A percentile compares a stretch with the other conserved stretches of the same genome.
Evolutionary conservation across 2,888 invertebrate species (phyloP).

Genomic region (Deilephila porcellus): DNA sequence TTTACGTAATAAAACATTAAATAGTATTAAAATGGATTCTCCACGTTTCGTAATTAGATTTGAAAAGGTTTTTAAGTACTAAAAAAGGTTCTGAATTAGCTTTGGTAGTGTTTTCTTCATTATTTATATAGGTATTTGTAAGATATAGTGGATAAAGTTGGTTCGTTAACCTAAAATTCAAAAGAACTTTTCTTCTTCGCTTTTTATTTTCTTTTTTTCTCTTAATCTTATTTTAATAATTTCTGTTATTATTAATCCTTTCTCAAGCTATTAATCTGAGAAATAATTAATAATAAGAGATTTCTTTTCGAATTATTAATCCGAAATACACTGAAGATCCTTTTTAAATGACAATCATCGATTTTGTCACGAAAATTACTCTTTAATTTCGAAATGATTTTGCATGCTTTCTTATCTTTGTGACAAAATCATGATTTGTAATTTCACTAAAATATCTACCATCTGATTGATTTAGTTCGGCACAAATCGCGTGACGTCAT

Average conservation of each 20-base stretch:
- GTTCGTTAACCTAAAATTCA: conserved; percentile 4
- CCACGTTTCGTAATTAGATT: too few relatives aligned
- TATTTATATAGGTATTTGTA: neutral
- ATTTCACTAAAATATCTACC: conserved; percentile 35
- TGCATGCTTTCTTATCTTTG: conserved; percentile 62
- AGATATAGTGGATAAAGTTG: neutral
- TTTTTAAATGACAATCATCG: conserved; percentile 51
- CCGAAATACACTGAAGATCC: neutral
- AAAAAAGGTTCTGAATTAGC: neutral
- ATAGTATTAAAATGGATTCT: too few relatives aligned
- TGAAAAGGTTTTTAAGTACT: too few relatives aligned
- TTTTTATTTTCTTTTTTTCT: neutral
- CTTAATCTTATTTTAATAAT: neutral
- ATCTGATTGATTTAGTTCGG: conserved; percentile 45
- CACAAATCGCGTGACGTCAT: conserved; percentile 47
- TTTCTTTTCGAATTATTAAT: neutral
- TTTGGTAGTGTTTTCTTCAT: conserved; percentile 8
- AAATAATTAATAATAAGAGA: neutral
- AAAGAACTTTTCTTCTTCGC: neutral
- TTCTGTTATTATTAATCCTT: neutral
- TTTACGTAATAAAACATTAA: too few relatives aligned
- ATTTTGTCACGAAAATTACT: conserved; percentile 63
- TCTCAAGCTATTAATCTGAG: too few relatives aligned
- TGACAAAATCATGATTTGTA: conserved; percentile 58
- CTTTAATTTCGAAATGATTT: conserved; percentile 40